These are phyloP conservation scores for Geotrypetes seraphini DNA, from an alignment of 2,797 vertebrate species.

Conservation along the genomic window DNA sequence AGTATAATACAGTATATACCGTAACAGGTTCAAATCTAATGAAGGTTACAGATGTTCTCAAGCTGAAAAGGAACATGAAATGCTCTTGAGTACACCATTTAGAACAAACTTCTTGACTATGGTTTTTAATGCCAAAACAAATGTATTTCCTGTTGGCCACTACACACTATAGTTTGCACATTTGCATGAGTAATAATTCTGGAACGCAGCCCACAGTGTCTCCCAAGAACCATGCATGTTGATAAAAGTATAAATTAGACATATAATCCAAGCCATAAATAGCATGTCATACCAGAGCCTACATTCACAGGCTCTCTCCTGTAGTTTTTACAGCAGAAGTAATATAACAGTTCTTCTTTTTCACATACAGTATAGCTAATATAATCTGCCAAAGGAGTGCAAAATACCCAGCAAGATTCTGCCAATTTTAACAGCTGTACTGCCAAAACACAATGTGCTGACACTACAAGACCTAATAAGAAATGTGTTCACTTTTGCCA, in stretches of 20 bases:
- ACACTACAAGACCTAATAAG: too few relatives aligned
- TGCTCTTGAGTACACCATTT: not conserved
- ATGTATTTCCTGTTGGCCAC: not conserved
- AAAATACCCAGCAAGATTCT: too few relatives aligned
- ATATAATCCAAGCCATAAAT: not conserved
- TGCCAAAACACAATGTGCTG: not conserved
- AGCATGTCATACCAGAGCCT: not conserved
- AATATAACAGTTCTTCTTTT: not conserved
- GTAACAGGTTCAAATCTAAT: not conserved
- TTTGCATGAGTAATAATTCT: not conserved
- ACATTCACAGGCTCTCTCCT: not conserved
- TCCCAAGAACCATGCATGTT: not conserved
- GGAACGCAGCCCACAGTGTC: not conserved
- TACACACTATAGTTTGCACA: not conserved
- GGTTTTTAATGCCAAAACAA: not conserved
- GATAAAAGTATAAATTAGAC: constrained; percentile 1
- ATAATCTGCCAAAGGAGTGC: too few relatives aligned
- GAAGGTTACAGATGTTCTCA: not conserved
- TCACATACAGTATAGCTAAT: too few relatives aligned
- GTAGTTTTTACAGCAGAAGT: not conserved
- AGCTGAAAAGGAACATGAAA: not conserved
- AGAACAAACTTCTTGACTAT: not conserved
- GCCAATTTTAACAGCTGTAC: too few relatives aligned
- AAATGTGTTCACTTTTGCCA: too few relatives aligned
- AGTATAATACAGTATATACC: too few relatives aligned